Percentiles rank a stretch among this genome's conserved stretches.
phyloP scores from a whole-genome alignment of 1,140 invertebrate genomes.

The Anoplophora glabripennis region DNA sequence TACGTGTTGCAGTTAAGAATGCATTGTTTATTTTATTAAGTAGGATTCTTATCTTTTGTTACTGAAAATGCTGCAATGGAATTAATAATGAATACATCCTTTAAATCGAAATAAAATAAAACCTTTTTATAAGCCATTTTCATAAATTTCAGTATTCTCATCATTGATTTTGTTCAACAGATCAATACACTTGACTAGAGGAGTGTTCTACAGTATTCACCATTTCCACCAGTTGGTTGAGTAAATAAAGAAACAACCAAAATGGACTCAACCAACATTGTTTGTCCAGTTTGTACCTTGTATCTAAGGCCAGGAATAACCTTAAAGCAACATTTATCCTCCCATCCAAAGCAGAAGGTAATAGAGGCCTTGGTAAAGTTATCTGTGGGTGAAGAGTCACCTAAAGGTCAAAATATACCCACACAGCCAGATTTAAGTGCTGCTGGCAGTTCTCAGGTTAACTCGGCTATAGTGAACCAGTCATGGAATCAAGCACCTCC shows the following conservation, averaged over 20 bases:
- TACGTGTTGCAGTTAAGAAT: not conserved
- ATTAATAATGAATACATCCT: not conserved
- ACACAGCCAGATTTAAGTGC: not conserved
- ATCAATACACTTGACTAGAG: constrained; percentile 35
- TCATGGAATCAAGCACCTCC: constrained; percentile 25
- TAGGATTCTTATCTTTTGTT: not conserved
- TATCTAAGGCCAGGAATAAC: constrained; percentile 78
- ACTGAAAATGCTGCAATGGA: not conserved
- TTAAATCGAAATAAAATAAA: not conserved
- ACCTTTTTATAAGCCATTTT: not conserved
- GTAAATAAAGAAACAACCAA: constrained; percentile 15
- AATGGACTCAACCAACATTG: constrained; percentile 46
- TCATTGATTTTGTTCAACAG: constrained; percentile 42
- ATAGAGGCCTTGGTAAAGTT: constrained; percentile 72
- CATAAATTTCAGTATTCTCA: constrained; percentile 12
- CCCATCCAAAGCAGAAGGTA: constrained; percentile 82
- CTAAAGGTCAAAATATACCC: not conserved
- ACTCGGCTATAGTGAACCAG: constrained; percentile 20
- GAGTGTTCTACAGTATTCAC: constrained; percentile 23
- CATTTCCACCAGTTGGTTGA: not conserved
- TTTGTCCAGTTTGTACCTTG: constrained; percentile 79
- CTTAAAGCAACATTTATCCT: constrained; percentile 73
- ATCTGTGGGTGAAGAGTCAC: constrained; percentile 20
- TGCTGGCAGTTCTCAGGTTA: constrained; percentile 18
- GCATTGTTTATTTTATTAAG: constrained; percentile 1